Conservation (phyloP, 2,113 vertebrate genomes). For the Tachysurus vachellii region DNA sequence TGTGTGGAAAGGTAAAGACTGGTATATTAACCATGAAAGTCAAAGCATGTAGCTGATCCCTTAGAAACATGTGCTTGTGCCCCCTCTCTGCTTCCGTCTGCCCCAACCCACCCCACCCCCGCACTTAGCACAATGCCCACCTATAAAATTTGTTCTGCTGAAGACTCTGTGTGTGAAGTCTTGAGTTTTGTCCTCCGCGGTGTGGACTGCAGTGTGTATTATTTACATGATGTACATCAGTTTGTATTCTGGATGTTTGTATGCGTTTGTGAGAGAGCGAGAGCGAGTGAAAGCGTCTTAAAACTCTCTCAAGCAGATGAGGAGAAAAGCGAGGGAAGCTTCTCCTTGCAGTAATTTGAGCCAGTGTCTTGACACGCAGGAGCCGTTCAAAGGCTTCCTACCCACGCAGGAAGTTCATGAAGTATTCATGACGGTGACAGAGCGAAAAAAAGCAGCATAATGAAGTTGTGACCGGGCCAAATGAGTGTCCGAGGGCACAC, state of each 20-base stretch:
- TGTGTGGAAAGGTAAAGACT: not conserved
- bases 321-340: not conserved
- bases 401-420: constrained; percentile 46
- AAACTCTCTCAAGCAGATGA: not conserved
- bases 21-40: not conserved
- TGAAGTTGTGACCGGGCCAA: constrained; percentile 54
- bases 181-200: not conserved
- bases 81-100: no score
- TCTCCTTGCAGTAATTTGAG: constrained; percentile 28
- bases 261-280: not conserved
- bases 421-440: constrained; percentile 49
- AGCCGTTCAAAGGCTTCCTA: constrained; percentile 36
- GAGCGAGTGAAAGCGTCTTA: not conserved
- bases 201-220: not conserved
- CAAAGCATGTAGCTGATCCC: not conserved
- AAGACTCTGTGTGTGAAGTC: no score
- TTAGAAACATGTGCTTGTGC: not conserved
- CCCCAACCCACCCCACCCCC: no score
- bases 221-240: not conserved
- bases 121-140: no score
- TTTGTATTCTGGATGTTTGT: constrained; percentile 3
- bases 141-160: no score
- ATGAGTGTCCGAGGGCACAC: constrained; percentile 47
- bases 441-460: constrained; percentile 49
- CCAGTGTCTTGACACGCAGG: constrained; percentile 18